Evolutionary conservation across 2,797 vertebrate genomes (phyloP), one percentile per base, ranked within the genome.

Genomic region (Spinus pinus): DNA sequence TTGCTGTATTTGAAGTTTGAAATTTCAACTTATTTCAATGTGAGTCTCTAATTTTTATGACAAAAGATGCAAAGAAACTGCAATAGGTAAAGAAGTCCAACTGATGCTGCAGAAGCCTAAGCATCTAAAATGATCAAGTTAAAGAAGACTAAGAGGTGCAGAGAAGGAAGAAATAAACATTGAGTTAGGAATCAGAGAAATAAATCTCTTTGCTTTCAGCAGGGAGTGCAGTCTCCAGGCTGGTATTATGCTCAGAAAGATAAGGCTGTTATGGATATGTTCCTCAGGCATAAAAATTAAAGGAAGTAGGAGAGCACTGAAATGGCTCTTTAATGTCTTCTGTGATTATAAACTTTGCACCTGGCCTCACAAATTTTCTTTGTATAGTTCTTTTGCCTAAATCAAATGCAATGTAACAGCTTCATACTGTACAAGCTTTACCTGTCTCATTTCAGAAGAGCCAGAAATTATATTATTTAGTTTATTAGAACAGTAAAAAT

Each of bases 211-310:
- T 94, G 78, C 90, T 93, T 97, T 96, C 96, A 95, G 92, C 93
- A 91, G 93, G 95, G 91, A 96, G 60, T 94, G 7, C 42, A 90
- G 83, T 96, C 93, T 97, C 69, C 80, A 95, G 93, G 96, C 91
- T 94, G 88, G 86, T 92, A 92, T 96, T 96, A 96, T 93, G 79
- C 90, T 78, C n/a, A 84, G 57, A 65, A 94, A 97, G 96, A 95
- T 97, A 96, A 97, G 88, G 37, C 70, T 93, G 93, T 85, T 86
- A 81, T 71, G 92, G 82, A 62, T 92, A 79, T 96, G 92, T 62
- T 95, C 64, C 92, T 94, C 86, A 96, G 93, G 82, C 93, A 96
- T 95, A 96, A 96, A 96, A 96, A 96, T 95, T 95, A 96, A 89
- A 93, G 57, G 69, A 75, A 93, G 54, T 31, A 70, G 30, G 51